phyloP scores from a whole-genome alignment of 2,113 vertebrate genomes.

The Chaetops frenatus region DNA sequence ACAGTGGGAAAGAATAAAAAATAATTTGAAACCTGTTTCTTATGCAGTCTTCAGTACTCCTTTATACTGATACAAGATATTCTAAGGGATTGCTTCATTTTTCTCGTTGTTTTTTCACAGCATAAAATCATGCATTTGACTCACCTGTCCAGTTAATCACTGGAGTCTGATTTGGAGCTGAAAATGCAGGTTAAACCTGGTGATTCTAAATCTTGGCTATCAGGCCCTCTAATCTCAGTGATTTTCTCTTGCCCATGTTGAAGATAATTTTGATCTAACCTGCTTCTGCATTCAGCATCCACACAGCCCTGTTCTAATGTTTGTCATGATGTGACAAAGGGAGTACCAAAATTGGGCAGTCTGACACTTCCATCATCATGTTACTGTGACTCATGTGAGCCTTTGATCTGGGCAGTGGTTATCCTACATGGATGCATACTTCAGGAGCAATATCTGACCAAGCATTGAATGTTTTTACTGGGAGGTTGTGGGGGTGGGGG shows the following conservation, averaged over 20 bases:
- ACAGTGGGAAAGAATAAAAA: neutral
- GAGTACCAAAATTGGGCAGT: neutral
- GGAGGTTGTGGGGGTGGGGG: rapidly evolving
- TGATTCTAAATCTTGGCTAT: neutral
- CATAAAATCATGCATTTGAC: neutral
- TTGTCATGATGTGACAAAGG: neutral
- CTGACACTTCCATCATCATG: neutral
- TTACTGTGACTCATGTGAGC: neutral
- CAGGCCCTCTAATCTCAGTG: neutral
- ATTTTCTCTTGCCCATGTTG: neutral
- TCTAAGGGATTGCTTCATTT: neutral
- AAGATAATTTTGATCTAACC: neutral
- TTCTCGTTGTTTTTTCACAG: neutral
- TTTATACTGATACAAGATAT: neutral
- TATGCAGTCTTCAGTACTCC: neutral
- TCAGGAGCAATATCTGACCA: neutral
- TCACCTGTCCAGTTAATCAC: neutral
- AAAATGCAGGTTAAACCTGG: neutral
- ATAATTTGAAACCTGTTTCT: neutral
- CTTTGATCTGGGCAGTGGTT: rapidly evolving
- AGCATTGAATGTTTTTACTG: neutral
- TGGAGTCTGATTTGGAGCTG: neutral
- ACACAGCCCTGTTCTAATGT: neutral
- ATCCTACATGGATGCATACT: neutral
- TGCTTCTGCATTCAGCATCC: neutral